phyloP scores from a whole-genome alignment of 2,797 vertebrate species.

The Podarcis siculus region DNA sequence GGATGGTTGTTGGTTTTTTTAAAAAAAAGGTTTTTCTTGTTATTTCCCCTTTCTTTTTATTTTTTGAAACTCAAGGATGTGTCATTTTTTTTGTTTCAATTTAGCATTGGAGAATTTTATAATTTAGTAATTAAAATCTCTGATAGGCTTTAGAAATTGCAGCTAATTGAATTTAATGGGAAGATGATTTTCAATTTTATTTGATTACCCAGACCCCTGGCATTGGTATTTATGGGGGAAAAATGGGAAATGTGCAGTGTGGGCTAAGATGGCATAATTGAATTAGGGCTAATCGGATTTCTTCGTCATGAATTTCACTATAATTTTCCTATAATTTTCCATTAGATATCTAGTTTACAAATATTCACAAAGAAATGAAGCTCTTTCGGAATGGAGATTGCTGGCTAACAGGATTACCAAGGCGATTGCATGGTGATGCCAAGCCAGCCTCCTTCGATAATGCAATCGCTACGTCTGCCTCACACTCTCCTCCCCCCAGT shows the following conservation, averaged over 20 bases:
- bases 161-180: slow-evolving; percentile 99
- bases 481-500: slow-evolving; percentile 65
- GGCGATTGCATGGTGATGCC: slow-evolving; percentile 79
- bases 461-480: slow-evolving; percentile 79
- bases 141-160: slow-evolving; percentile 99
- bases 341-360: slow-evolving; percentile 99
- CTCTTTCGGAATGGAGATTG: slow-evolving; percentile 99
- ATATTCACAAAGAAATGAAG: slow-evolving; percentile 96
- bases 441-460: slow-evolving; percentile 78
- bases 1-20: slow-evolving; percentile 87
- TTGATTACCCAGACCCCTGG: slow-evolving; percentile 99
- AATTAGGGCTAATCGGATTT: slow-evolving; percentile 99
- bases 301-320: slow-evolving; percentile 99
- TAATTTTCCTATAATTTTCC: slow-evolving; percentile 99
- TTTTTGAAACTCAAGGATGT: slow-evolving; percentile 91
- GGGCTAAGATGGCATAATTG: slow-evolving; percentile 99
- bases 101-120: slow-evolving; percentile 99
- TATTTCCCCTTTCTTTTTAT: slow-evolving; percentile 68
- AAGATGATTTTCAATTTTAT: slow-evolving; percentile 99
- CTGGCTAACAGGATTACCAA: slow-evolving; percentile 99
- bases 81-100: slow-evolving; percentile 97
- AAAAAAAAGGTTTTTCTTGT: slow-evolving; percentile 80
- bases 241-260: slow-evolving; percentile 99
- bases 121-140: slow-evolving; percentile 99
- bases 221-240: slow-evolving; percentile 99